These are phyloP conservation scores for Aplysina aerophoba DNA, from an alignment of 37 sponge, comb jelly and placozoan genomes.

Conservation along the genomic window DNA sequence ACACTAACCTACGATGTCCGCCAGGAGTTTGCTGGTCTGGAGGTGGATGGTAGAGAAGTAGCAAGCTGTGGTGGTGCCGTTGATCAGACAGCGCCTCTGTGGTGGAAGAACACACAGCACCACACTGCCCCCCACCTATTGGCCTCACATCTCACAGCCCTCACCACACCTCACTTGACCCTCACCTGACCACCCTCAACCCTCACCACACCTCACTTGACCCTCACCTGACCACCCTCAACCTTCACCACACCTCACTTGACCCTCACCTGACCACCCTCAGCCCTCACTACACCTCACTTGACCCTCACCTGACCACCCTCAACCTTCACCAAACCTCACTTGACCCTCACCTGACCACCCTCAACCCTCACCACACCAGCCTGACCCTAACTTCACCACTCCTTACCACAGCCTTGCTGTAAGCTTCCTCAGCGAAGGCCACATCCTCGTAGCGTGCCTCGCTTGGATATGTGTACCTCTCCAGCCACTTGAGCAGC, in stretches of 20 bases:
- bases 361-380: no score
- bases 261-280: not conserved
- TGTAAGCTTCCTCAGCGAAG: conserved; percentile 49
- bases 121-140: no score
- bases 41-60: conserved; percentile 79
- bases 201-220: not conserved
- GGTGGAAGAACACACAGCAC: not conserved
- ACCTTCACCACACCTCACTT: not conserved
- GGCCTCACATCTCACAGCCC: not conserved
- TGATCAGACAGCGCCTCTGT: conserved; percentile 59
- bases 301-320: no score
- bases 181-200: not conserved
- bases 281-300: not conserved
- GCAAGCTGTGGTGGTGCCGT: conserved; percentile 86
- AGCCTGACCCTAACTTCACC: no score
- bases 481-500: conserved; percentile 71
- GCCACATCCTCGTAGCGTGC: conserved; percentile 45
- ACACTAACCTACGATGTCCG: conserved; percentile 32
- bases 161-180: not conserved
- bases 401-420: conserved; percentile 59
- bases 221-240: not conserved
- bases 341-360: no score
- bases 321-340: no score
- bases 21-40: conserved; percentile 62
- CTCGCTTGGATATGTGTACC: conserved; percentile 75